Evolutionary conservation across 2,797 vertebrate species (phyloP), one percentile per base, ranked within the genome.

Genomic region (Pelochelys cantorii): DNA sequence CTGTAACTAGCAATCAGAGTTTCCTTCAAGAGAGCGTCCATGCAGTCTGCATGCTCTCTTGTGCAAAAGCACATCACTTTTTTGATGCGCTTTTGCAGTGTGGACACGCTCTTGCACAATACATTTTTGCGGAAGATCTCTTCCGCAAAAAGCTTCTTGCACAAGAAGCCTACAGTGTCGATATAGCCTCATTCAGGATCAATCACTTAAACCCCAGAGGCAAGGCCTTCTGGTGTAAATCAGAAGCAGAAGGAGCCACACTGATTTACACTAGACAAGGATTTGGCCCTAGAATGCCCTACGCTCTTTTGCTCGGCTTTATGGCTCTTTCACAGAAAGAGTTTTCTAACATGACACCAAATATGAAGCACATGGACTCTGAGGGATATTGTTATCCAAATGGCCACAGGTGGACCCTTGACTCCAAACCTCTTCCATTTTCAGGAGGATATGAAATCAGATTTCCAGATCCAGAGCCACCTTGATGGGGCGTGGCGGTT

Each of bases 291-390:
- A 34, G 18, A 34, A 68, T 34, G 65, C 18, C n/a, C 4, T 23
- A 23, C 10, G 3, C 5, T 11, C 20, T 20, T 71, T 71, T 37
- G 34, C 80, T 14, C 52, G 83, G 25, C 2, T 84, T 83, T 60
- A 34, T 34, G 81, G 88, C 8, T 37, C 20, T 77, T 55, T 12
- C 1, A 5, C 18, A 9, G 54, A 48, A 4, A 53, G 0, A 0
- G 2, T 87, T 77, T 83, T 56, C 42, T 15, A 53, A 1, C 0
- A 0, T 7, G 22, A 83, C 65, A 7, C 12, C 27, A 37, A 1
- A 7, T 11, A 23, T 18, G 78, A 59, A 48, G 42, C 12, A 29
- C 65, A 2, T 0, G 1, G 56, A 20, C 52, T 82, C n/a, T 18
- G 52, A 56, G n/a, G 1, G 0, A 1, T 4, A 82, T 57, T 17